These are phyloP conservation scores for Mycetomoellerius zeteki DNA, from an alignment of 1,140 invertebrate species.

Conservation along the genomic window DNA sequence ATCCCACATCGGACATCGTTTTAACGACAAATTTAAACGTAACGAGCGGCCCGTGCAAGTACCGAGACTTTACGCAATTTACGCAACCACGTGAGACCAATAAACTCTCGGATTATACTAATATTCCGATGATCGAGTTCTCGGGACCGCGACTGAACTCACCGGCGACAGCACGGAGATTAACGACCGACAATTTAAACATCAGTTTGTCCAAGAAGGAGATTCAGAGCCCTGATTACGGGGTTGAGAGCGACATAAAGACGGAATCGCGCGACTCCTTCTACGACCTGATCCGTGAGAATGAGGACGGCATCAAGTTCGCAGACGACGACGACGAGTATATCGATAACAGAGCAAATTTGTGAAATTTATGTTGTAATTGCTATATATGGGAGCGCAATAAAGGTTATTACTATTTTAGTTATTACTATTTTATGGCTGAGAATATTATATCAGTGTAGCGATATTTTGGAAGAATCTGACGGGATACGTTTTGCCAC, in stretches of 20 bases:
- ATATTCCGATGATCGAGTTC: conserved; percentile 81
- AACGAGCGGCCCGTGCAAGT: conserved; percentile 68
- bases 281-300: conserved; percentile 84
- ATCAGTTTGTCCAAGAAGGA: conserved; percentile 77
- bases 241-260: conserved; percentile 78
- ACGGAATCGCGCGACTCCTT: conserved; percentile 81
- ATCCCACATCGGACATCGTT: conserved; percentile 38
- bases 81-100: conserved; percentile 68
- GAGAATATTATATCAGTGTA: conserved; percentile 1
- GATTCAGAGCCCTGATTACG: conserved; percentile 80
- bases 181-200: conserved; percentile 67
- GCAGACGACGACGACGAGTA: conserved; percentile 87
- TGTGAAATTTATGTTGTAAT: conserved; percentile 63
- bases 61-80: conserved; percentile 77
- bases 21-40: conserved; percentile 67
- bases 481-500: not conserved
- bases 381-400: conserved; percentile 26
- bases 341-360: conserved; percentile 81
- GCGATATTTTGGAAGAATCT: not conserved
- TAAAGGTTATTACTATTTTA: conserved; percentile 46
- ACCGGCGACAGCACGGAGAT: conserved; percentile 77
- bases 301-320: conserved; percentile 85
- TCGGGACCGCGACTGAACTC: conserved; percentile 77
- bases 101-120: conserved; percentile 64
- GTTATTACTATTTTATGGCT: conserved; percentile 29